phyloP scores from a whole-genome alignment of 2,797 vertebrate species.

The Sphaeramia orbicularis region DNA sequence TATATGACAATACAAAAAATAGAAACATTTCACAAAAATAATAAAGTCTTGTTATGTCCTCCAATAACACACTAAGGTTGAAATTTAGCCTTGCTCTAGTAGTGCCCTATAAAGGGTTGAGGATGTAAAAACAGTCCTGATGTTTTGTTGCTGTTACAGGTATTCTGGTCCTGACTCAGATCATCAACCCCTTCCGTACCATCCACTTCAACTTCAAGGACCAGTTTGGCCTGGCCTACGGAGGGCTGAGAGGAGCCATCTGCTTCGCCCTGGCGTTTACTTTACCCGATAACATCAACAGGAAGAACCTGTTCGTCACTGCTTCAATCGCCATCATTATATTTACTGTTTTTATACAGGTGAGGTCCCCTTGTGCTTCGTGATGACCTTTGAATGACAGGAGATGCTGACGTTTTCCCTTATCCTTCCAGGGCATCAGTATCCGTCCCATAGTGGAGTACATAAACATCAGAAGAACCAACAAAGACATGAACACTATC shows the following conservation, averaged over 20 bases:
- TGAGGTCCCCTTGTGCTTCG: conserved; percentile 48
- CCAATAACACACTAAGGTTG: too few relatives aligned
- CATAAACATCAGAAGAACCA: conserved; percentile 92
- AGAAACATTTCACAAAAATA: too few relatives aligned
- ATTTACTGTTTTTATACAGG: conserved; percentile 96
- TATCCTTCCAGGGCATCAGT: conserved; percentile 89
- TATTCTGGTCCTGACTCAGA: conserved; percentile 92
- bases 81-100: too few relatives aligned
- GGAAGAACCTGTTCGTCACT: conserved; percentile 92
- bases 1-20: too few relatives aligned
- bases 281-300: conserved; percentile 88
- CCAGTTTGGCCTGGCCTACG: conserved; percentile 94
- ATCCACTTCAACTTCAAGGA: conserved; percentile 93
- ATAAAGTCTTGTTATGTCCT: too few relatives aligned
- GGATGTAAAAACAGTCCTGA: not conserved
- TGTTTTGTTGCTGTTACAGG: conserved; percentile 76
- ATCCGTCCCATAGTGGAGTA: conserved; percentile 93
- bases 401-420: too few relatives aligned
- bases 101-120: too few relatives aligned
- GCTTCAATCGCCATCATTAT: conserved; percentile 91
- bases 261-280: conserved; percentile 95
- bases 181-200: conserved; percentile 94
- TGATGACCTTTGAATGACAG: not conserved
- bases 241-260: conserved; percentile 95
- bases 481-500: conserved; percentile 90